Percentiles rank a stretch among this genome's conserved stretches.
Conservation (phyloP, 2,113 vertebrate genomes). For the Crotalus viridis region DNA sequence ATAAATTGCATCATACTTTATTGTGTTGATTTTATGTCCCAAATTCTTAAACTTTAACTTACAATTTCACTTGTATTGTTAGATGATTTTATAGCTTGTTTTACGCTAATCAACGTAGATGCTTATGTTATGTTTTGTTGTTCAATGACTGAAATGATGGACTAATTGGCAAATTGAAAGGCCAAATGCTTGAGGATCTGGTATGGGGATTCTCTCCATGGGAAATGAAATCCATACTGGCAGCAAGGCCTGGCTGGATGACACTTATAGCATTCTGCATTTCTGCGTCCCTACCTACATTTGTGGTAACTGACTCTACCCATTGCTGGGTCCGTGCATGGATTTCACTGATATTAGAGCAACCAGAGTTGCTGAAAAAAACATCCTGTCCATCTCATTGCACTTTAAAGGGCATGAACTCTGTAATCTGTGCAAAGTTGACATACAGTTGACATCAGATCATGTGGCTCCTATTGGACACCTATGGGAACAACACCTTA, state of each 20-base stretch:
- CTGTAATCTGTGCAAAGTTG: neutral
- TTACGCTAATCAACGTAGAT: neutral
- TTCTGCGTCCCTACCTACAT: neutral
- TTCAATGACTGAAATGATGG: neutral
- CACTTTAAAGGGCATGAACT: neutral
- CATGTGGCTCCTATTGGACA: neutral
- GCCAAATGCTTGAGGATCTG: neutral
- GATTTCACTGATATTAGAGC: neutral
- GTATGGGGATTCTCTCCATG: neutral
- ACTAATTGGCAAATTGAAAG: neutral
- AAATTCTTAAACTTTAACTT: neutral
- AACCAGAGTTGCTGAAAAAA: neutral
- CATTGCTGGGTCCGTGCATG: neutral
- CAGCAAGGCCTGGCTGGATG: neutral
- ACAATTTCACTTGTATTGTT: neutral
- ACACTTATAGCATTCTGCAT: neutral
- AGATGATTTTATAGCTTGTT: neutral
- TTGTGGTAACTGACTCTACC: neutral
- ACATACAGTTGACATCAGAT: neutral
- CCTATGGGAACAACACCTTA: neutral
- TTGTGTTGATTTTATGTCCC: neutral
- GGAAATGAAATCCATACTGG: neutral
- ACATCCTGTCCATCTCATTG: neutral
- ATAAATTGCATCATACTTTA: neutral
- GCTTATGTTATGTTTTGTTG: neutral